A percentile compares a stretch with the other conserved stretches of the same genome.
Conservation (phyloP, 2,113 vertebrate genomes). For the Alligator mississippiensis region DNA sequence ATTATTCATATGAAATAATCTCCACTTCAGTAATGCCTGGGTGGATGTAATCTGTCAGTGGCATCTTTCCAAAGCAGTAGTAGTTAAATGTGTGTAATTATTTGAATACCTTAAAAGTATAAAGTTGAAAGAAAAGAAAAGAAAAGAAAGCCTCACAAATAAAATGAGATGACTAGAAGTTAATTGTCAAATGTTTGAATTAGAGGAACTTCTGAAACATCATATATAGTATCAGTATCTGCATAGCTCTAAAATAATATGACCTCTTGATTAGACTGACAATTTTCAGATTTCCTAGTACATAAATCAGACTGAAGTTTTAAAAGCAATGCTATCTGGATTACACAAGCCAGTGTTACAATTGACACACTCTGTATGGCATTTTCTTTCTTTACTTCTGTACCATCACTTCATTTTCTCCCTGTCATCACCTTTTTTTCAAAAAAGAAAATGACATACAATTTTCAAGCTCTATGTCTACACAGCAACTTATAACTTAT, state of each 20-base stretch:
- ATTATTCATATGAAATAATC: background rate
- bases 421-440: background rate
- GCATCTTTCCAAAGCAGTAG: background rate
- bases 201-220: background rate
- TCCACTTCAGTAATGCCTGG: background rate
- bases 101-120: background rate
- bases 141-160: background rate
- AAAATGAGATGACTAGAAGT: background rate
- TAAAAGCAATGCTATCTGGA: background rate
- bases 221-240: background rate
- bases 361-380: background rate
- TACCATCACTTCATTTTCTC: conserved; percentile 4
- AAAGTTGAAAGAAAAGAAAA: background rate
- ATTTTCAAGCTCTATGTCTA: background rate
- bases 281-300: background rate
- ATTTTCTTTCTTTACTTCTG: background rate
- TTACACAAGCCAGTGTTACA: background rate
- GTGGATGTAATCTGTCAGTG: background rate
- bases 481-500: background rate
- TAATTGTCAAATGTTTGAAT: background rate
- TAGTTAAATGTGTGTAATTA: background rate
- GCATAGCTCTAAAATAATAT: background rate
- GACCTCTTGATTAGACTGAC: background rate
- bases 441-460: background rate
- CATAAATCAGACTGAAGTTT: background rate